Conservation (phyloP, 2,113 vertebrate species). For the Oryzias javanicus region DNA sequence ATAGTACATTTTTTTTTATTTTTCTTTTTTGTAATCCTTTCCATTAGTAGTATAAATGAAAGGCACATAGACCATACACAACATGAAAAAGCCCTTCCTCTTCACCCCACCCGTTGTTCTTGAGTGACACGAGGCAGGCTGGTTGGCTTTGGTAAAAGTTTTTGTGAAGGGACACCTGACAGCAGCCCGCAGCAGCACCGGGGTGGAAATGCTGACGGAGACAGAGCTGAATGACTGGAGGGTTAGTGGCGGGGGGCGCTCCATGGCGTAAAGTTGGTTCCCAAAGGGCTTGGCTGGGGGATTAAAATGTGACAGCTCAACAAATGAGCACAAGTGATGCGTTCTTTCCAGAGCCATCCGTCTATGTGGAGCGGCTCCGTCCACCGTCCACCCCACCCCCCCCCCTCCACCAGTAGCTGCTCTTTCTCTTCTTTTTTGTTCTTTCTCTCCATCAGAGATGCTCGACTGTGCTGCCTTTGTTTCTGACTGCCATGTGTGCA, state of each 20-base stretch:
- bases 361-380: constrained; percentile 82
- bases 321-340: constrained; percentile 92
- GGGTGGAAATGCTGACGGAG: constrained; percentile 93
- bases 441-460: constrained; percentile 73
- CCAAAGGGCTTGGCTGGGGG: constrained; percentile 86
- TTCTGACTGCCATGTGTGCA: constrained; percentile 61
- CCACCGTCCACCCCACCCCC: constrained; percentile 58
- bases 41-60: constrained; percentile 96
- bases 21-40: constrained; percentile 55
- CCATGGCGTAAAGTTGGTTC: constrained; percentile 81
- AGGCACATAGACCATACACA: constrained; percentile 91
- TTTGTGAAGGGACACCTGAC: constrained; percentile 59
- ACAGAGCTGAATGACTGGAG: constrained; percentile 55
- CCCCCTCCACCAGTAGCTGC: constrained; percentile 47
- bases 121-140: constrained; percentile 55
- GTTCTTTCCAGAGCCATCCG: constrained; percentile 94
- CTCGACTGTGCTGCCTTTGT: constrained; percentile 78
- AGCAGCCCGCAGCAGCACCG: constrained; percentile 77
- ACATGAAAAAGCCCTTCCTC: constrained; percentile 72
- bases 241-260: constrained; percentile 1
- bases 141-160: constrained; percentile 53
- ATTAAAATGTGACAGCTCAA: constrained; percentile 97
- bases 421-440: constrained; percentile 32
- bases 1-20: constrained; percentile 72
- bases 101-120: constrained; percentile 43